phyloP scores from a whole-genome alignment of 2,888 invertebrate genomes.

The Leptinotarsa haldemani region DNA sequence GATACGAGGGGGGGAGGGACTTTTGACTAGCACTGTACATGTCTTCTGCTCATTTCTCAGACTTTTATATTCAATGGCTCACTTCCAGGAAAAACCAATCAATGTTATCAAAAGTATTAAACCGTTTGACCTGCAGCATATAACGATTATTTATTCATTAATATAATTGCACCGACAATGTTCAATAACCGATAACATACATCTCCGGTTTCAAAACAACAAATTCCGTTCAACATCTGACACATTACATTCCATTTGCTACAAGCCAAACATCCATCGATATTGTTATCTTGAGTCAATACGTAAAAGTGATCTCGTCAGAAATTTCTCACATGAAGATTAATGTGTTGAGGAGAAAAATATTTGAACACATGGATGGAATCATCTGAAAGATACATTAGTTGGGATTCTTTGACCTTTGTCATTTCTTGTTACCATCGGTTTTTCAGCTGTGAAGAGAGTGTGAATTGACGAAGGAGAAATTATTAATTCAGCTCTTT shows the following conservation, averaged over 20 bases:
- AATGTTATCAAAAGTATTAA: no score
- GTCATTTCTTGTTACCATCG: constrained; percentile 10
- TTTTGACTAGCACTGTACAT: no score
- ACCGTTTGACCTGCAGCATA: not conserved
- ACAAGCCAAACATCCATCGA: constrained; percentile 22
- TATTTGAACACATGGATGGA: constrained; percentile 26
- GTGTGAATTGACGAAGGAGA: not conserved
- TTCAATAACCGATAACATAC: constrained; percentile 3
- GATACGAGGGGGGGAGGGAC: no score
- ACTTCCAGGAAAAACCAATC: no score
- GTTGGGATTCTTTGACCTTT: constrained; percentile 17
- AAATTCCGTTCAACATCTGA: constrained; percentile 13
- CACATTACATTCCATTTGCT: constrained; percentile 14
- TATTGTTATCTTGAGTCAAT: constrained; percentile 24
- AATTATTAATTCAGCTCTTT: not conserved
- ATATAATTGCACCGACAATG: constrained; percentile 1
- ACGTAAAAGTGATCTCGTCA: not conserved
- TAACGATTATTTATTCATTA: not conserved
- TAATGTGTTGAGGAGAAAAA: constrained; percentile 20
- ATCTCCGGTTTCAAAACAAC: not conserved
- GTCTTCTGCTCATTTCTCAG: no score
- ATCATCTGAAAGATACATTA: constrained; percentile 26
- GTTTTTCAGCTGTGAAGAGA: not conserved
- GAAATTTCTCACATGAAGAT: constrained; percentile 28
- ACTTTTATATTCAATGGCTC: no score